Evolutionary conservation across 2,797 vertebrate species (phyloP), one percentile per base, ranked within the genome.

Genomic region (Hyperoplus lanceolatus): DNA sequence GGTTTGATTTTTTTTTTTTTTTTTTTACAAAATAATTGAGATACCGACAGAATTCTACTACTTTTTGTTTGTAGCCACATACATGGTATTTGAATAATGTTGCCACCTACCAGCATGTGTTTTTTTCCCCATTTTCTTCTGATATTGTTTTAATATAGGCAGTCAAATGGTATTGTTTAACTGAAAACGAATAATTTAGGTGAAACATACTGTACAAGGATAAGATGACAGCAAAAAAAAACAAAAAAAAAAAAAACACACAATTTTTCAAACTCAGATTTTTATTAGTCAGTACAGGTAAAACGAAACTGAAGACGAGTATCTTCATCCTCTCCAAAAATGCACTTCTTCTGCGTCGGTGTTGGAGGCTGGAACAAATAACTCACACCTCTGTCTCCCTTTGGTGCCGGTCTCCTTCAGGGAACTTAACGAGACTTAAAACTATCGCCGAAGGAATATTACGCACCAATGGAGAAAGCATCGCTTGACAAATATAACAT

Each of bases 211-310:
- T 29, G 53, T 51, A 29, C 29, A 29, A 29, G 29, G 29, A 77
- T 79, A 73, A 54, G 68, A 70, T 77, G 78, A 89, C 46, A 75
- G 70, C 73, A 81, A 86, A 86, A 58, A 86, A 91, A 84, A 46
- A 69, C 75, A 87, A 89, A 81, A 86, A 86, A 58, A 86, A 91
- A 84, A 46, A 69, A 76, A 87, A 89, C 66, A 93, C 89, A 93
- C 86, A 73, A 4, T 48, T 86, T 94, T 93, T 94, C 75, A 93
- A 95, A 95, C 88, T 91, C 83, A 95, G 85, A 86, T 85, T 90
- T 95, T 96, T 96, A 96, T 96, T 96, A 81, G 81, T 91, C 92
- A 94, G 90, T 93, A 95, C 94, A 96, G 87, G 84, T 90, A 90
- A 93, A 94, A 93, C 36, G 82, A 90, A 91, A 90, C 69, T 87